A percentile compares a stretch with the other conserved stretches of the same genome.
Conservation (phyloP, 2,797 vertebrate species). For the Coracias cyanogaster region DNA sequence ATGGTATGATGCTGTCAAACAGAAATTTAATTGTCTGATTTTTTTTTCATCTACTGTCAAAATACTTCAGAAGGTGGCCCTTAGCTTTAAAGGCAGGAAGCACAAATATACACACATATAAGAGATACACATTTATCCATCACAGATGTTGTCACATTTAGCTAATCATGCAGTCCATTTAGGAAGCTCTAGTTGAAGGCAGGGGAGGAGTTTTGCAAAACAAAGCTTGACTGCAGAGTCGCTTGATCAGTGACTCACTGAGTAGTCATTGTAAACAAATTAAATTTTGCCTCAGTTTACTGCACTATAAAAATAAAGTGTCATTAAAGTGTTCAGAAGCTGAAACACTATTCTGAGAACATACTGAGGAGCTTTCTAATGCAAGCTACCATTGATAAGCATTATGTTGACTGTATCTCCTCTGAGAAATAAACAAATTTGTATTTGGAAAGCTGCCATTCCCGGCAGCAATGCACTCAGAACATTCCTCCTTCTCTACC, state of each 20-base stretch:
- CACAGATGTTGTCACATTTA: background rate
- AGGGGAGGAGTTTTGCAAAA: background rate
- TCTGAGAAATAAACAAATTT: conserved; percentile 26
- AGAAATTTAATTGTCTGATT: background rate
- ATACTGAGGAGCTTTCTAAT: background rate
- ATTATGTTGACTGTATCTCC: background rate
- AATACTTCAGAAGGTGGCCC: background rate
- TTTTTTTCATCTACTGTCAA: background rate
- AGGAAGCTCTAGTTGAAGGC: background rate
- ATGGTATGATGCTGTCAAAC: background rate
- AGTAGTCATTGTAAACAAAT: background rate
- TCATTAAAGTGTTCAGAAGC: background rate
- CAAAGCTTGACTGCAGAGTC: background rate
- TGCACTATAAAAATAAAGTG: background rate
- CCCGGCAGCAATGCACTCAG: background rate
- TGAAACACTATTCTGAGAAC: background rate
- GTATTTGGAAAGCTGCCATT: conserved; percentile 3
- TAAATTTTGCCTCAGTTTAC: conserved; percentile 45
- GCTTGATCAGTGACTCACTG: background rate
- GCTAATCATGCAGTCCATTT: background rate
- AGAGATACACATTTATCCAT: background rate
- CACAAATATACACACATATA: background rate
- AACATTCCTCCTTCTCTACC: conserved; percentile 24
- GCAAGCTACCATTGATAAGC: background rate
- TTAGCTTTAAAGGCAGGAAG: background rate